Conservation (phyloP, 53 echinoderm and acorn worm genomes). For the Pentamera pediparva region DNA sequence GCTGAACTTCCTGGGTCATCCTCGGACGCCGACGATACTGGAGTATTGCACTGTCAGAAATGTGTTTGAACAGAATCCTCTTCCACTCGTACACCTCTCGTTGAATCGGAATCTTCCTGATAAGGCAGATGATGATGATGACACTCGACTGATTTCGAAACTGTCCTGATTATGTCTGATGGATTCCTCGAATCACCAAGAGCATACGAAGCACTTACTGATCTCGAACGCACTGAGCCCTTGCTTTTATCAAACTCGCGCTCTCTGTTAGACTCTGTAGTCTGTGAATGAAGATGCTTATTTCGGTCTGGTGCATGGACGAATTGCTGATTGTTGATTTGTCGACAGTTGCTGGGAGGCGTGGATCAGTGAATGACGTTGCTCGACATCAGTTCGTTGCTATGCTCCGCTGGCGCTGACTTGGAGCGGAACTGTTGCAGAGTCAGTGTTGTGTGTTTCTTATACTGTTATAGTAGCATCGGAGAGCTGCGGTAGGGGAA, state of each 20-base stretch:
- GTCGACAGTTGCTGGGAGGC: conserved; percentile 35
- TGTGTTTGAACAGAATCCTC: conserved; percentile 17
- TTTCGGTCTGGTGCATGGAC: conserved; percentile 10
- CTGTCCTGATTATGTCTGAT: conserved; percentile 14
- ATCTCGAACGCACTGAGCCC: conserved; percentile 16
- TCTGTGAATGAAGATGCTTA: conserved; percentile 18
- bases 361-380: conserved; percentile 22
- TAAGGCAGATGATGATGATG: conserved; percentile 8
- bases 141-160: conserved; percentile 3
- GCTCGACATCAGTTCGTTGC: background rate
- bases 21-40: conserved; percentile 14
- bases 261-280: conserved; percentile 24
- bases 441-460: background rate
- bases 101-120: conserved; percentile 10
- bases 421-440: conserved; percentile 16
- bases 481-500: conserved; percentile 14
- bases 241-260: conserved; percentile 9
- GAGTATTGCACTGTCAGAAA: conserved; percentile 25
- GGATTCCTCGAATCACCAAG: background rate
- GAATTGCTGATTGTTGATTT: conserved; percentile 32
- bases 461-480: no score
- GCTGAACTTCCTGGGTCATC: conserved; percentile 14
- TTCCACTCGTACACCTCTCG: conserved; percentile 30
- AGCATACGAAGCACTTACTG: conserved; percentile 16
- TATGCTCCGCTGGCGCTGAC: no score